phyloP scores from a whole-genome alignment of 2,113 vertebrate species.

The Carollia perspicillata region DNA sequence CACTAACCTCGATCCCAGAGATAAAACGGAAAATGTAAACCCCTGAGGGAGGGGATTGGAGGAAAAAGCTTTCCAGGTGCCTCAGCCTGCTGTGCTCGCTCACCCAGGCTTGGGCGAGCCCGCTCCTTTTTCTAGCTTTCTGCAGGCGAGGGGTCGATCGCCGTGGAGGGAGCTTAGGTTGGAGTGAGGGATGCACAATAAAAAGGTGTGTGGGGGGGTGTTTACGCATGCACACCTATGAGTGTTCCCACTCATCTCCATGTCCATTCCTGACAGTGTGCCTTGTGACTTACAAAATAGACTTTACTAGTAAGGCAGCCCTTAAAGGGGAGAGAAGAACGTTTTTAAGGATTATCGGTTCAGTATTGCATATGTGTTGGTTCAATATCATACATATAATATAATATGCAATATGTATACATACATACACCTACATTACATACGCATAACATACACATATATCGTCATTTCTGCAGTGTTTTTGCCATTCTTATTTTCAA shows the following conservation, averaged over 20 bases:
- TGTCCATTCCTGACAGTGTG: not conserved
- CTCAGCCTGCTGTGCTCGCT: slow-evolving; percentile 54
- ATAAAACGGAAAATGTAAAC: slow-evolving; percentile 82
- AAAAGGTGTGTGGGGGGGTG: not conserved
- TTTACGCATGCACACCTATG: not conserved
- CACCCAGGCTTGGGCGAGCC: slow-evolving; percentile 40
- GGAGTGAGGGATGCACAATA: not conserved
- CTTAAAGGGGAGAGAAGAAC: not conserved
- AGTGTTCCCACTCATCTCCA: not conserved
- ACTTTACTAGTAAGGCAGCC: not conserved
- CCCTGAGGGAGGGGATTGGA: slow-evolving; percentile 60
- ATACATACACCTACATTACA: not conserved
- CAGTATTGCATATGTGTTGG: not conserved
- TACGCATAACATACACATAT: not conserved
- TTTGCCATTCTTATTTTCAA: not conserved
- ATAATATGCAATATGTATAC: not conserved
- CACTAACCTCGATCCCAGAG: slow-evolving; percentile 78
- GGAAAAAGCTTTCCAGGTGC: slow-evolving; percentile 74
- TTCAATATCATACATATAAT: not conserved
- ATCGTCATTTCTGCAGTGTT: not conserved
- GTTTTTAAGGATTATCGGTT: not conserved
- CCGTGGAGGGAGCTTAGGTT: not conserved
- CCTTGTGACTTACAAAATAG: not conserved
- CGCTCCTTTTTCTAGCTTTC: slow-evolving; percentile 12
- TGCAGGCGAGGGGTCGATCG: slow-evolving; percentile 34